Evolutionary conservation across 2,888 invertebrate genomes (phyloP).

Genomic region (Machimus atricapillus): DNA sequence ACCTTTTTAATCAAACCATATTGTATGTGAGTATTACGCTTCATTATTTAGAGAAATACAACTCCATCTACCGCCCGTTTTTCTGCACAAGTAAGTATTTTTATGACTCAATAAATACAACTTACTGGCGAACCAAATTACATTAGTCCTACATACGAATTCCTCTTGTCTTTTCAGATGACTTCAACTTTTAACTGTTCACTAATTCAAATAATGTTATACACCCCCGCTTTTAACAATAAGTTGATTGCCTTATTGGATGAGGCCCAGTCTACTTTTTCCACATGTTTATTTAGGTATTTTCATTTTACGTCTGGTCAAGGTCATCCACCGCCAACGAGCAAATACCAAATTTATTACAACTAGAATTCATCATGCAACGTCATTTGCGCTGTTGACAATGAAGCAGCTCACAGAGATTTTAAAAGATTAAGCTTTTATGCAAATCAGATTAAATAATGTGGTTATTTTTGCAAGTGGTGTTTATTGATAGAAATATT

Average conservation of each 20-base stretch:
- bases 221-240: not conserved
- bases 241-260: not conserved
- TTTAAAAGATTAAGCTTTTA: not conserved
- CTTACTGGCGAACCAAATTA: not conserved
- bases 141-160: not conserved
- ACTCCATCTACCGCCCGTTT: not conserved
- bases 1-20: too few relatives aligned
- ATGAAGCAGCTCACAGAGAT: not conserved
- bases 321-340: conserved; percentile 37
- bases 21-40: not conserved
- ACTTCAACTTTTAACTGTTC: not conserved
- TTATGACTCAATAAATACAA: not conserved
- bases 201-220: not conserved
- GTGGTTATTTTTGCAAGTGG: not conserved
- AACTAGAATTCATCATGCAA: not conserved
- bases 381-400: not conserved
- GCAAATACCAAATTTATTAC: conserved; percentile 26
- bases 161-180: not conserved
- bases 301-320: not conserved
- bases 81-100: not conserved
- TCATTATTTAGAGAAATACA: not conserved
- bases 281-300: not conserved
- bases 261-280: not conserved
- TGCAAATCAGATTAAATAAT: not conserved
- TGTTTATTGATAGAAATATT: not conserved